A percentile compares a stretch with the other conserved stretches of the same genome.
Evolutionary conservation across 2,888 invertebrate species (phyloP).

Genomic region (Nomada hirtipes): DNA sequence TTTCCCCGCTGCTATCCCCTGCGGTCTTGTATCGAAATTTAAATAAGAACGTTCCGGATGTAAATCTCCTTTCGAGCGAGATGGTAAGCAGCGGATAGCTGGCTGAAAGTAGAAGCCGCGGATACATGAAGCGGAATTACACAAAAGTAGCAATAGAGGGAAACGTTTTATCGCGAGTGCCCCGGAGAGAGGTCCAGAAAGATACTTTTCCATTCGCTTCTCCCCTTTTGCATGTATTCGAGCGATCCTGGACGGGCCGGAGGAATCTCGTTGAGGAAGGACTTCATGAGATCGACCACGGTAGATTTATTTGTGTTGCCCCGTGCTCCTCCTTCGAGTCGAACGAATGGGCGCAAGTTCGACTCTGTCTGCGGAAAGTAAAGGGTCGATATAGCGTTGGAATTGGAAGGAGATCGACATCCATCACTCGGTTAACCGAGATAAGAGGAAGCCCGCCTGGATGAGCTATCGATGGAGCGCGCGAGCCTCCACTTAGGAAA

Average conservation of each 20-base stretch:
- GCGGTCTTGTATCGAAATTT: constrained; percentile 43
- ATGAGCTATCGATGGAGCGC: constrained; percentile 75
- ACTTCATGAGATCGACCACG: constrained; percentile 68
- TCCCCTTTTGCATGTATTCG: constrained; percentile 57
- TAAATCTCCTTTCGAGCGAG: constrained; percentile 57
- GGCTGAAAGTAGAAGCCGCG: constrained; percentile 49
- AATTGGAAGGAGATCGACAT: constrained; percentile 73
- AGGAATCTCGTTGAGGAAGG: constrained; percentile 63
- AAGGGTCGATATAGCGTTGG: constrained; percentile 47
- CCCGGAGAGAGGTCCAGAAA: constrained; percentile 57
- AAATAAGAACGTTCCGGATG: constrained; percentile 59
- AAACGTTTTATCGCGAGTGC: constrained; percentile 64
- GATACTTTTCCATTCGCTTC: constrained; percentile 66
- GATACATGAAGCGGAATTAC: constrained; percentile 58
- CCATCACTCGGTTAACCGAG: constrained; percentile 77
- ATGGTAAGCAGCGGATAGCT: constrained; percentile 38
- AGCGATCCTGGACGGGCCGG: constrained; percentile 39
- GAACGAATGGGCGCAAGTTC: neutral
- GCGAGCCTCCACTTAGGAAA: constrained; percentile 75
- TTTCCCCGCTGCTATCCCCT: neutral
- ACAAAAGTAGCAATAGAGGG: constrained; percentile 56
- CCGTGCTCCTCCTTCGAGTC: constrained; percentile 50
- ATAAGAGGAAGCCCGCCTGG: constrained; percentile 72
- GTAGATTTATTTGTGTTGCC: constrained; percentile 74
- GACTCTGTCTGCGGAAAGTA: constrained; percentile 12